Base-by-base conservation (phyloP, 2,888 invertebrate species). In the Eledone cirrhosa region DNA sequence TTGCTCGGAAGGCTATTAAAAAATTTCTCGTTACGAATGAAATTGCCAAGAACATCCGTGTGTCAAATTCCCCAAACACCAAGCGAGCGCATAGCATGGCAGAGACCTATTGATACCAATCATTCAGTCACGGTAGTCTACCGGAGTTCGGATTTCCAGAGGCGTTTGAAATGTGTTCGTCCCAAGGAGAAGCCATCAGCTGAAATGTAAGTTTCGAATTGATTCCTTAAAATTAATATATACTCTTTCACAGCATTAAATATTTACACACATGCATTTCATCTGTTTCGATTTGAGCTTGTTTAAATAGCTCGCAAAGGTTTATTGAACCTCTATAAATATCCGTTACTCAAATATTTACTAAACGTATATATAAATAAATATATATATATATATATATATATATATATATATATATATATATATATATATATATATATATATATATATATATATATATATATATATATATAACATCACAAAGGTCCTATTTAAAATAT, bases 1-100 rank as follows among this genome's bases (percentile, higher is more conserved):
- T 72, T 72, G 72, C 72, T 72, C 31, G 72, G 72, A 72, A 72
- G 72, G 72, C 72, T 31, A 72, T 72, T 72, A n/a, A n/a, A 72
- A 72, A 72, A 41, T n/a, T 41, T 31, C 72, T 41, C 72, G 41
- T 31, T 72, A 72, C 72, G 72, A 72, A 72, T 72, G 72, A 72
- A 72, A 72, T 72, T 72, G 22, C 72, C 72, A 72, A 72, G 41
- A 72, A 72, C 72, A 72, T 11, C 33, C 31, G 33, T 72, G 27
- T 31, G 33, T 41, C 72, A 72, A 72, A 72, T 72, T 22, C 72
- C 72, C 72, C 31, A 22, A 72, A 24, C 72, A 41, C 72, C 72
- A 31, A 72, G 41, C 72, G 41, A 72, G 72, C 72, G 72, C 31
- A 31, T 72, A 72, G 72, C 72, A 41, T 72, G 72, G 72, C 72